phyloP scores from a whole-genome alignment of 2,888 invertebrate species.

The Unio delphinus region DNA sequence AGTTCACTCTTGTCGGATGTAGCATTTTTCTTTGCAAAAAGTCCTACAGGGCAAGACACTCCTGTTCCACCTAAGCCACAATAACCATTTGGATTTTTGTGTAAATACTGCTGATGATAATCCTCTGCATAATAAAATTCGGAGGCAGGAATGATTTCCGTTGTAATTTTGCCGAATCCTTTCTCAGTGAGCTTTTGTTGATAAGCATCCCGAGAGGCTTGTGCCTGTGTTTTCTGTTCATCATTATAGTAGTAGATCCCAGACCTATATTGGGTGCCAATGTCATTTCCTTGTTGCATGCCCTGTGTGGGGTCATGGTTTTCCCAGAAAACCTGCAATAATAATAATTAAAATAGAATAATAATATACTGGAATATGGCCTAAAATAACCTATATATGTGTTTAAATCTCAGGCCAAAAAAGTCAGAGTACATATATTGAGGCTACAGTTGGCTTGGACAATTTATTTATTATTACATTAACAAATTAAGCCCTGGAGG shows the following conservation, averaged over 20 bases:
- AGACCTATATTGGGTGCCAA: constrained; percentile 67
- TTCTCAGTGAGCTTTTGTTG: constrained; percentile 54
- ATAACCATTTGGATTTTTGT: constrained; percentile 69
- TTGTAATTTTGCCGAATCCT: constrained; percentile 61
- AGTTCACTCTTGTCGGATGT: too few species aligned
- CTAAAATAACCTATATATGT: neutral
- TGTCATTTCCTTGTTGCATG: constrained; percentile 68
- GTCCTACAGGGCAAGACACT: constrained; percentile 61
- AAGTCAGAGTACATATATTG: too few species aligned
- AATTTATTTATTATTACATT: too few species aligned
- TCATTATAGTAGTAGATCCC: constrained; percentile 62
- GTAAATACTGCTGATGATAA: constrained; percentile 70
- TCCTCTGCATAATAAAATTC: constrained; percentile 70
- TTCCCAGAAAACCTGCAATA: constrained; percentile 67
- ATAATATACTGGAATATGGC: neutral
- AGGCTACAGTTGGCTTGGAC: too few species aligned
- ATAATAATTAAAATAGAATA: constrained; percentile 2
- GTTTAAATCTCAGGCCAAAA: too few species aligned
- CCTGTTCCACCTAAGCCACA: constrained; percentile 69
- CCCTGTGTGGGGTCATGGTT: constrained; percentile 69
- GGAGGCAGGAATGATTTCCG: constrained; percentile 61
- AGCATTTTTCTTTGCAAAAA: constrained; percentile 27
- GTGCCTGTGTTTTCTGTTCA: constrained; percentile 55
- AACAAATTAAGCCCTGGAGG: too few species aligned
- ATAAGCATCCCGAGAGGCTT: constrained; percentile 48